Conservation (phyloP, 2,888 invertebrate species). For the Panorpa germanica region DNA sequence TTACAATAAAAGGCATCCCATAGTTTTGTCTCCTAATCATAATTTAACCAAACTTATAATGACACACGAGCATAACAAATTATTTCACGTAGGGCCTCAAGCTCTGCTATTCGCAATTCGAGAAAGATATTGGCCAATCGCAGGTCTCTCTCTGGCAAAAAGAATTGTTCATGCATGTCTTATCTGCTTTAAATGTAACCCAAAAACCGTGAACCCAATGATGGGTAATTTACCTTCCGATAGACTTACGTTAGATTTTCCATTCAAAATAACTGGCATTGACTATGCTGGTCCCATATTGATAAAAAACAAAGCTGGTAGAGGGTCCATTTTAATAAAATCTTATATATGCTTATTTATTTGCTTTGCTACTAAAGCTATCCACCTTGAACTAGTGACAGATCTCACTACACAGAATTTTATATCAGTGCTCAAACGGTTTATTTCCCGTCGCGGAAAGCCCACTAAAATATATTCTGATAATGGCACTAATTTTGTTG, state of each 20-base stretch:
- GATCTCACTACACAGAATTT: constrained; percentile 12
- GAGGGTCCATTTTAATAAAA: too few species aligned
- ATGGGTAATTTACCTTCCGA: constrained; percentile 10
- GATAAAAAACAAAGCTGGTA: background rate
- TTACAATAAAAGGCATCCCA: too few species aligned
- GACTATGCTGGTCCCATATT: constrained; percentile 13
- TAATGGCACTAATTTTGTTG: constrained; percentile 13
- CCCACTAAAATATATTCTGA: constrained; percentile 13
- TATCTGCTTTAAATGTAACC: constrained; percentile 9
- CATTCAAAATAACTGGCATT: constrained; percentile 11
- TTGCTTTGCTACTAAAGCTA: constrained; percentile 12
- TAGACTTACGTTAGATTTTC: constrained; percentile 6
- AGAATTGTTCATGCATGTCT: constrained; percentile 8
- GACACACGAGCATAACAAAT: too few species aligned
- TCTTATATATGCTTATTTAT: constrained; percentile 13
- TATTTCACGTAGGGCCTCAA: too few species aligned
- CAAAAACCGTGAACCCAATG: background rate
- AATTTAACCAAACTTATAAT: too few species aligned
- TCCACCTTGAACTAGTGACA: constrained; percentile 13
- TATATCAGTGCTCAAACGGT: constrained; percentile 11
- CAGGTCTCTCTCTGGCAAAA: too few species aligned
- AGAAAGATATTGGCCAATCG: too few species aligned
- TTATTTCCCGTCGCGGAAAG: constrained; percentile 11
- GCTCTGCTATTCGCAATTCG: too few species aligned
- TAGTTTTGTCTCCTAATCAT: too few species aligned